phyloP scores from a whole-genome alignment of 2,797 vertebrate species.

The Sciaenops ocellatus region DNA sequence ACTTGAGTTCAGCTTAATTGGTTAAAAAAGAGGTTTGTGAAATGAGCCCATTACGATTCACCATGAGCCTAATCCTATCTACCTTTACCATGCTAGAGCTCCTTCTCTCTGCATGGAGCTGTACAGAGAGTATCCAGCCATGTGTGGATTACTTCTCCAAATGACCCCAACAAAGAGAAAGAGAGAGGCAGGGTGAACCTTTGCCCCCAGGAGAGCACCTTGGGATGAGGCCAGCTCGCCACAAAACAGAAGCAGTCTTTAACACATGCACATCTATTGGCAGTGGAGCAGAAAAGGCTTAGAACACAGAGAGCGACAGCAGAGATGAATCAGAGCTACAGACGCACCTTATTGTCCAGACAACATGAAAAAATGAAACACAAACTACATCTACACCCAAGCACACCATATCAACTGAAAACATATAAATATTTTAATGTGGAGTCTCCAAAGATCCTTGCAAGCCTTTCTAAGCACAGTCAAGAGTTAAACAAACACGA shows the following conservation, averaged over 20 bases:
- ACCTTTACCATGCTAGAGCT: conserved; percentile 51
- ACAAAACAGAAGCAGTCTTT: conserved; percentile 70
- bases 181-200: conserved; percentile 53
- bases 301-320: conserved; percentile 56
- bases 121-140: conserved; percentile 70
- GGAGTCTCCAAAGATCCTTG: conserved; percentile 5
- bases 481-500: conserved; percentile 32
- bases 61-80: conserved; percentile 64
- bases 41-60: conserved; percentile 69
- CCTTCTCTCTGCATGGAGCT: conserved; percentile 43
- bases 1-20: conserved; percentile 55
- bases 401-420: conserved; percentile 2
- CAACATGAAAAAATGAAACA: conserved; percentile 35
- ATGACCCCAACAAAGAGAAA: conserved; percentile 66
- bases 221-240: conserved; percentile 68
- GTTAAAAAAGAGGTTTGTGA: conserved; percentile 60
- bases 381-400: conserved; percentile 16
- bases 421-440: conserved; percentile 11
- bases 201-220: conserved; percentile 76
- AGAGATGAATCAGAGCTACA: conserved; percentile 43
- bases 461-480: conserved; percentile 24
- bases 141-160: conserved; percentile 81
- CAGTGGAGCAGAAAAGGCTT: conserved; percentile 84
- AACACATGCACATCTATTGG: conserved; percentile 87
- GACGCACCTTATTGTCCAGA: conserved; percentile 40